phyloP scores from a whole-genome alignment of 2,797 vertebrate genomes.

The Argya squamiceps region DNA sequence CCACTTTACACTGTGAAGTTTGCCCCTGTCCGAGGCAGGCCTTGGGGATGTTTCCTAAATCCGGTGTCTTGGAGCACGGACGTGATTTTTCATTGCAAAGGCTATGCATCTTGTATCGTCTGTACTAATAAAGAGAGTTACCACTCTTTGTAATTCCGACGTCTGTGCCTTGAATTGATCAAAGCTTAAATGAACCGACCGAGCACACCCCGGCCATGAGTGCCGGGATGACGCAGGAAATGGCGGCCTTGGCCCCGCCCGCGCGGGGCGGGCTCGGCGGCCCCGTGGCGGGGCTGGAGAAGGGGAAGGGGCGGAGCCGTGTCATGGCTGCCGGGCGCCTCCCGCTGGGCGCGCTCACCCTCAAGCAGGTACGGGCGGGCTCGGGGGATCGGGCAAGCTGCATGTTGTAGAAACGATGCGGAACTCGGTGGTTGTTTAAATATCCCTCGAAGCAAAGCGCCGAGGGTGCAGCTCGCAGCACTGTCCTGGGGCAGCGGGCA shows the following conservation, averaged over 20 bases:
- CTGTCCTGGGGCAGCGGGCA: fast-evolving
- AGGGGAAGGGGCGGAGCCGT: background rate
- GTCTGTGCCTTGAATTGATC: background rate
- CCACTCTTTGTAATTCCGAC: conserved; percentile 28
- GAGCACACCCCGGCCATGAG: fast-evolving
- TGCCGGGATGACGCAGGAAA: fast-evolving
- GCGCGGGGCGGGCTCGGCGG: background rate
- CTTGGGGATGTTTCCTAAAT: conserved; percentile 28
- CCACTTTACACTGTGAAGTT: conserved; percentile 75
- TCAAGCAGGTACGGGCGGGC: background rate
- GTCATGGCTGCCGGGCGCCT: background rate
- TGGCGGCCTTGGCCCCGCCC: background rate
- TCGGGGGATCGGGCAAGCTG: fast-evolving
- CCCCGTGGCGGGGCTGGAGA: background rate
- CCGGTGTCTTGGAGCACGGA: conserved; percentile 53
- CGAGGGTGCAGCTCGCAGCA: fast-evolving
- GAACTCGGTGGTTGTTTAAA: fast-evolving
- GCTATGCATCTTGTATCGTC: conserved; percentile 76
- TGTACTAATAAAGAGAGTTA: conserved; percentile 73
- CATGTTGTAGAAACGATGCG: fast-evolving
- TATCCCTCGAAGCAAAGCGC: fast-evolving
- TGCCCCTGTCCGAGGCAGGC: conserved; percentile 53
- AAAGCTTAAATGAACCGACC: fast-evolving
- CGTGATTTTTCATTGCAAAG: conserved; percentile 61
- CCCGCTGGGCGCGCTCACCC: background rate